Conservation (phyloP, 2,113 vertebrate species). For the Microcebus ravelobensis region DNA sequence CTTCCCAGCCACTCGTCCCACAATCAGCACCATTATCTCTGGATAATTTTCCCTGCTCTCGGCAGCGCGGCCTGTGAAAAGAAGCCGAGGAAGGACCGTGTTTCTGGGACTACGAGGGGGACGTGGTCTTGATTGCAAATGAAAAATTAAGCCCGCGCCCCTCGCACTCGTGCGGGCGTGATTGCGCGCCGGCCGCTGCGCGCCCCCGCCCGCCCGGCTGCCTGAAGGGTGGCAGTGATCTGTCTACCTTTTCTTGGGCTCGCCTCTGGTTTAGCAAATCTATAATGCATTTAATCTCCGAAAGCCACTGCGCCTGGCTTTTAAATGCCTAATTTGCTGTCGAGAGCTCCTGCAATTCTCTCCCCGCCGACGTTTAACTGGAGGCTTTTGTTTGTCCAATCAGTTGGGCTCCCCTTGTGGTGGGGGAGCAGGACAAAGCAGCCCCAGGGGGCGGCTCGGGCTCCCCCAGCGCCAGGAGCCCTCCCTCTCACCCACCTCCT, state of each 20-base stretch:
- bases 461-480: neutral
- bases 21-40: slow-evolving; percentile 67
- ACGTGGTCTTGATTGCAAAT: slow-evolving; percentile 82
- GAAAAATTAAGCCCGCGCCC: slow-evolving; percentile 79
- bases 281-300: slow-evolving; percentile 81
- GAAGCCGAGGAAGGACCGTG: slow-evolving; percentile 32
- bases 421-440: neutral
- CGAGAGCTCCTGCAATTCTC: slow-evolving; percentile 47
- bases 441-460: rapidly evolving
- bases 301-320: slow-evolving; percentile 75
- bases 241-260: slow-evolving; percentile 64
- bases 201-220: slow-evolving; percentile 36
- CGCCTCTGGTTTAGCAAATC: slow-evolving; percentile 79
- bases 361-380: neutral
- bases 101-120: slow-evolving; percentile 73
- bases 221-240: slow-evolving; percentile 77
- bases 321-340: slow-evolving; percentile 83
- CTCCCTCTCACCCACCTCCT: rapidly evolving
- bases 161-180: slow-evolving; percentile 61
- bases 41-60: slow-evolving; percentile 72
- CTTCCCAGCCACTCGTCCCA: neutral
- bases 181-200: slow-evolving; percentile 64
- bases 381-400: slow-evolving; percentile 25
- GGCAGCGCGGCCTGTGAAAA: slow-evolving; percentile 52
- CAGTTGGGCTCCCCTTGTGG: neutral